phyloP scores from a whole-genome alignment of 2,113 vertebrate species.

The Tauraco erythrolophus region DNA sequence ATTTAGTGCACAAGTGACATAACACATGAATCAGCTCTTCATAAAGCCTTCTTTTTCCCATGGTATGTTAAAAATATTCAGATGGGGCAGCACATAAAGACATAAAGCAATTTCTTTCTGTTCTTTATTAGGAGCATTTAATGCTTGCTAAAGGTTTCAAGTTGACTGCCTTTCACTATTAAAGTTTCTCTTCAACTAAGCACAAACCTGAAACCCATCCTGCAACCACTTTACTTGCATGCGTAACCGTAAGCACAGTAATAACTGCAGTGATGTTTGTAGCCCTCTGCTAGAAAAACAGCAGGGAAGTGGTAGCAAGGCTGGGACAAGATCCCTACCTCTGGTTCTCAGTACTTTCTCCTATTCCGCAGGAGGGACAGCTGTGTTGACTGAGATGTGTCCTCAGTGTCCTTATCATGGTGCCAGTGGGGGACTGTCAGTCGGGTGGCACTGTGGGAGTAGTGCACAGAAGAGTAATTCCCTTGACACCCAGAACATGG shows the following conservation, averaged over 20 bases:
- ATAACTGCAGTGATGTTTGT: not conserved
- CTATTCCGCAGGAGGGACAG: not conserved
- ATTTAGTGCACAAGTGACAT: conserved; percentile 1
- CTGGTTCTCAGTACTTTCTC: not conserved
- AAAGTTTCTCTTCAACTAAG: not conserved
- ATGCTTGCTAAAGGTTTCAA: not conserved
- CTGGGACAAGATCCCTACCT: not conserved
- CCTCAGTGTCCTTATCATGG: not conserved
- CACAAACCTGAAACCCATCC: not conserved
- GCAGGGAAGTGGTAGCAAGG: not conserved
- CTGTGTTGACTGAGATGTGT: not conserved
- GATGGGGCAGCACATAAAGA: not conserved
- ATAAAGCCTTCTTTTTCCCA: conserved; percentile 54
- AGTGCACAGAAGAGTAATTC: not conserved
- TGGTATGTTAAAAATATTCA: not conserved
- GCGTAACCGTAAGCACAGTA: not conserved
- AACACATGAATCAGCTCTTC: conserved; percentile 41
- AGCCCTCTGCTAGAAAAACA: rapidly evolving
- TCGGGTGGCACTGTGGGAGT: not conserved
- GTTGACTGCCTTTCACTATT: not conserved
- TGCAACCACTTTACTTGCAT: rapidly evolving
- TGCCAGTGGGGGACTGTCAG: not conserved
- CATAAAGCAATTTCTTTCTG: not conserved
- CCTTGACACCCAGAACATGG: not conserved
- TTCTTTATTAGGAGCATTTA: not conserved